phyloP scores from a whole-genome alignment of 2,888 invertebrate species.

The Euproctis similis region DNA sequence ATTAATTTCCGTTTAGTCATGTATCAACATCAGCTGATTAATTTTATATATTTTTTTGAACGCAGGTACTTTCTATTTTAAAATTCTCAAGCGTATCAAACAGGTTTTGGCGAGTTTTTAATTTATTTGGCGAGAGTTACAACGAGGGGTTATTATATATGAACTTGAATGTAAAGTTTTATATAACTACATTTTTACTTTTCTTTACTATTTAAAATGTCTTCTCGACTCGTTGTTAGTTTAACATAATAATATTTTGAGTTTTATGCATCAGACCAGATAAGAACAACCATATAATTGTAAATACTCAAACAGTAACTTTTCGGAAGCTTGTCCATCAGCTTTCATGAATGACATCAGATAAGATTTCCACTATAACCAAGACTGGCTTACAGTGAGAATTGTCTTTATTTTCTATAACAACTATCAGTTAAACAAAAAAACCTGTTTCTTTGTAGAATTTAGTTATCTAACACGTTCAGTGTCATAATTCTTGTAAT shows the following conservation, averaged over 20 bases:
- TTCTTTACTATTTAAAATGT: no score
- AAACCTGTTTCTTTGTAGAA: slow-evolving; percentile 32
- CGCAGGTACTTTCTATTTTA: slow-evolving; percentile 62
- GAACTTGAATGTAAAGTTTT: slow-evolving; percentile 34
- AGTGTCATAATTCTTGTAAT: slow-evolving; percentile 27
- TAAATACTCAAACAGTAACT: no score
- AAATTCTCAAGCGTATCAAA: slow-evolving; percentile 33
- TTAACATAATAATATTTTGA: no score
- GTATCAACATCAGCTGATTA: slow-evolving; percentile 21
- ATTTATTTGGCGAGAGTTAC: slow-evolving; percentile 49
- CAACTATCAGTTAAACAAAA: no score
- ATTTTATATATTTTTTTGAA: no score
- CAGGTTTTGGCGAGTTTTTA: slow-evolving; percentile 41
- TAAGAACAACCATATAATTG: no score
- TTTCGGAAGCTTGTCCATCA: no score
- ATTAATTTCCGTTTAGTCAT: slow-evolving; percentile 16
- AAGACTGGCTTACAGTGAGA: slow-evolving; percentile 9
- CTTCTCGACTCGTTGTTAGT: no score
- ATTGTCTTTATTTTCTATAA: no score
- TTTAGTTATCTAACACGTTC: slow-evolving; percentile 28
- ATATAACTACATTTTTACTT: slow-evolving; percentile 44
- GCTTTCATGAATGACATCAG: no score
- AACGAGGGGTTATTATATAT: slow-evolving; percentile 35
- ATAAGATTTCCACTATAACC: slow-evolving; percentile 23
- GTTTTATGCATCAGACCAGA: no score